Evolutionary conservation across 2,888 invertebrate species (phyloP).

Genomic region (Pardosa pseudoannulata): DNA sequence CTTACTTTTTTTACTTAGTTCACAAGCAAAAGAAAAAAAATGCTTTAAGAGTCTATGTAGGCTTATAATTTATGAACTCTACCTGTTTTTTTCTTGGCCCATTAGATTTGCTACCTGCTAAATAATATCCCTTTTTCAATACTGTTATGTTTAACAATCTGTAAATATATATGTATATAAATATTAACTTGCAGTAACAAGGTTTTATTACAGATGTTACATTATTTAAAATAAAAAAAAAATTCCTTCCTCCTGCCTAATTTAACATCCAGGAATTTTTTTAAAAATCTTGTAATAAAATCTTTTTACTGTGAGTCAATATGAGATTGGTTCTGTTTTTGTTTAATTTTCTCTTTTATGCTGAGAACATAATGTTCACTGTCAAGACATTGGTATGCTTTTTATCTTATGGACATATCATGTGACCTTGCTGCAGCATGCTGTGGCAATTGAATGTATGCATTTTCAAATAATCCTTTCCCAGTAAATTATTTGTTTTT

Average conservation of each 20-base stretch:
- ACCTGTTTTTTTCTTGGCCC: not conserved
- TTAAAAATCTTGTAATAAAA: not conserved
- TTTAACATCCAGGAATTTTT: slow-evolving; percentile 7
- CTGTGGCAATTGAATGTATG: not conserved
- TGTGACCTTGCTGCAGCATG: not conserved
- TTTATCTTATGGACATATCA: not conserved
- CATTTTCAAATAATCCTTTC: not conserved
- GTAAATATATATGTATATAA: slow-evolving; percentile 1
- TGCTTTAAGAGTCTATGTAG: not conserved
- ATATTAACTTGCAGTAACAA: not conserved
- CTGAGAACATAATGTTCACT: not conserved
- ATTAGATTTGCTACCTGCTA: too few relatives aligned
- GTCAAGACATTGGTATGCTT: not conserved
- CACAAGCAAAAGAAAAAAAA: not conserved
- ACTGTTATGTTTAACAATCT: not conserved
- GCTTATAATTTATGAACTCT: not conserved
- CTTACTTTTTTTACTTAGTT: not conserved
- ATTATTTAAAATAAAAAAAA: not conserved
- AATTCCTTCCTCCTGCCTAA: slow-evolving; percentile 2
- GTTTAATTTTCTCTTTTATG: not conserved
- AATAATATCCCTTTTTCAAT: not conserved
- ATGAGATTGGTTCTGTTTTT: not conserved
- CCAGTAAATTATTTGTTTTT: slow-evolving; percentile 7
- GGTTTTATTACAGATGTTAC: slow-evolving; percentile 1
- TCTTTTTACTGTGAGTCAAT: slow-evolving; percentile 12